Evolutionary conservation across 2,888 invertebrate species (phyloP).

Genomic region (Argyresthia goedartella): DNA sequence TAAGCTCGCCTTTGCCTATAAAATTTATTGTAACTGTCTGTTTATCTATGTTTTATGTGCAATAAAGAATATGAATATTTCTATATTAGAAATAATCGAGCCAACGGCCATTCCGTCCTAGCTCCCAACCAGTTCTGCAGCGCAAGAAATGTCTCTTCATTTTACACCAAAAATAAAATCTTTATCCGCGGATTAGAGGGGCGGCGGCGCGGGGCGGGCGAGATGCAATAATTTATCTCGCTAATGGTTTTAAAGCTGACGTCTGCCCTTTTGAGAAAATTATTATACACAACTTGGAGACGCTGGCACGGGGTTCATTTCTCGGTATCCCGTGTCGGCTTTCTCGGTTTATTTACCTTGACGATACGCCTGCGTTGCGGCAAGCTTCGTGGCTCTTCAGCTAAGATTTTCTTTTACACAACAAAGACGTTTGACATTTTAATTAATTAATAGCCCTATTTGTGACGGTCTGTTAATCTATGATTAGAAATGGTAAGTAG

Average conservation of each 20-base stretch:
- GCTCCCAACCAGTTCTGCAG: conserved; percentile 12
- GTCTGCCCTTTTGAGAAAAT: conserved; percentile 47
- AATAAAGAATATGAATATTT: too few relatives aligned
- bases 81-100: not conserved
- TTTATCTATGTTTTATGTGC: too few relatives aligned
- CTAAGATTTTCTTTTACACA: not conserved
- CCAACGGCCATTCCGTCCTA: not conserved
- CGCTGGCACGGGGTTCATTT: not conserved
- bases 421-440: not conserved
- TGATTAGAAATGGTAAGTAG: too few relatives aligned
- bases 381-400: not conserved
- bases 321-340: not conserved
- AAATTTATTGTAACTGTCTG: too few relatives aligned
- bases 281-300: conserved; percentile 17
- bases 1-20: too few relatives aligned
- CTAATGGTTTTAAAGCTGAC: conserved; percentile 61
- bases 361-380: not conserved
- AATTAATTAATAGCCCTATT: not conserved
- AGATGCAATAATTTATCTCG: conserved; percentile 48
- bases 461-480: too few relatives aligned
- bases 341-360: not conserved
- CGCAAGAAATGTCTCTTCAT: conserved; percentile 49
- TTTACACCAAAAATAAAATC: conserved; percentile 60
- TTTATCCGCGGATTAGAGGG: conserved; percentile 46
- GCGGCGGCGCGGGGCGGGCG: conserved; percentile 12